Evolutionary conservation across 1,140 invertebrate genomes (phyloP).

Genomic region (Scaptodrosophila lebanonensis): DNA sequence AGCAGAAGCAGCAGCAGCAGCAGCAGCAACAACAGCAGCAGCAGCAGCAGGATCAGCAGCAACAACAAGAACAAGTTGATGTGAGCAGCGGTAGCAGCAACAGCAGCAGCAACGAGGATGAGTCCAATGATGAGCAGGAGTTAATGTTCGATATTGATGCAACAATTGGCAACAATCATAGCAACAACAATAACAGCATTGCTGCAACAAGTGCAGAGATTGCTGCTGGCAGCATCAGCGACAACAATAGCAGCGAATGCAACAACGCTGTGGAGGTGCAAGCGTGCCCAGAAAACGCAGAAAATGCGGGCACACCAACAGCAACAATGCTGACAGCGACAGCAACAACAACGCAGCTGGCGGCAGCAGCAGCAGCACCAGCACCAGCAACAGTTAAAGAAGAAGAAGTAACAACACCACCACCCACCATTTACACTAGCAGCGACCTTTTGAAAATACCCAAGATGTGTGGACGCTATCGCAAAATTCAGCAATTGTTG

Average conservation of each 20-base stretch:
- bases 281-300: too few relatives aligned
- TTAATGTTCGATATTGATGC: too few relatives aligned
- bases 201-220: neutral
- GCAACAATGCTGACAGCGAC: conserved; percentile 35
- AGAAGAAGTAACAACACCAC: conserved; percentile 13
- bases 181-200: conserved; percentile 17
- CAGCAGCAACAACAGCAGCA: conserved; percentile 17
- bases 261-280: too few relatives aligned
- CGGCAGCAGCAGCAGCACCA: conserved; percentile 6
- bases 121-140: too few relatives aligned
- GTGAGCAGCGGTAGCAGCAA: conserved; percentile 12
- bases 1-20: conserved; percentile 33
- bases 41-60: conserved; percentile 18
- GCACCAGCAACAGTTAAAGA: neutral
- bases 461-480: conserved; percentile 49
- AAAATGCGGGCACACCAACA: conserved; percentile 7
- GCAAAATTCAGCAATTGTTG: conserved; percentile 38
- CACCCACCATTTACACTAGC: conserved; percentile 11
- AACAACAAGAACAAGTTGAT: conserved; percentile 19
- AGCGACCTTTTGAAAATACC: conserved; percentile 42
- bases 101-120: neutral
- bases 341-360: conserved; percentile 8
- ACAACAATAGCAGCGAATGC: conserved; percentile 1
- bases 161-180: conserved; percentile 4
- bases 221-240: too few relatives aligned